Base-by-base conservation (phyloP, 23 tunicate genomes). In the Diplosoma virens region DNA sequence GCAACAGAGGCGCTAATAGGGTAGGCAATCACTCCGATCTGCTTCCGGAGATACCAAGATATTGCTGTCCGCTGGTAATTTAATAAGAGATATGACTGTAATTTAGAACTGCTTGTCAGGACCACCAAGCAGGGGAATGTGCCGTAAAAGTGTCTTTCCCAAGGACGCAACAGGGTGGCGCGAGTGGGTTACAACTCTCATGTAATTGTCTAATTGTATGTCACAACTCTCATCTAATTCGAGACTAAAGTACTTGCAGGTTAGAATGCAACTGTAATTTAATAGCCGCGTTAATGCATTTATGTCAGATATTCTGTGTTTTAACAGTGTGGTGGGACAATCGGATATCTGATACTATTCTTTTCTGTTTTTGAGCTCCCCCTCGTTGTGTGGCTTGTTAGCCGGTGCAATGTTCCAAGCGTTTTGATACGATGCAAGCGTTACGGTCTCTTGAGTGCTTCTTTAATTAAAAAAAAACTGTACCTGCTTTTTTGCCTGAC, bases 291-390 rank as follows among this genome's bases (percentile, higher is more conserved):
- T 28, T 66, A 58, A n/a, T n/a, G n/a, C n/a, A n/a, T n/a, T n/a
- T n/a, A 58, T n/a, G 65, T 58, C 16, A 14, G 65, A 58, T 58
- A 58, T 58, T 58, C 65, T 58, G 65, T 23, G 65, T 58, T 58
- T 7, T 14, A n/a, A 58, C 20, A 58, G 22, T 58, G 22, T 58
- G 65, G 65, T 23, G 65, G 65, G 72, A 66, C 72, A 66, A 6
- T 66, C 29, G 72, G 72, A 66, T n/a, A n/a, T n/a, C n/a, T n/a
- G n/a, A n/a, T n/a, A n/a, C n/a, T n/a, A n/a, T n/a, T n/a, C n/a
- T n/a, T 23, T 11, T 66, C 72, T 28, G 47, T 77, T 77, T 16
- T 68, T 79, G 79, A 66, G 69, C 52, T 75, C 80, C 11, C 80
- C 80, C 20, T 77, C 79, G 50, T 28, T 69, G 60, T 63, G 41